These are phyloP conservation scores for Rhagium mordax DNA, from an alignment of 2,888 invertebrate genomes.

Conservation along the genomic window DNA sequence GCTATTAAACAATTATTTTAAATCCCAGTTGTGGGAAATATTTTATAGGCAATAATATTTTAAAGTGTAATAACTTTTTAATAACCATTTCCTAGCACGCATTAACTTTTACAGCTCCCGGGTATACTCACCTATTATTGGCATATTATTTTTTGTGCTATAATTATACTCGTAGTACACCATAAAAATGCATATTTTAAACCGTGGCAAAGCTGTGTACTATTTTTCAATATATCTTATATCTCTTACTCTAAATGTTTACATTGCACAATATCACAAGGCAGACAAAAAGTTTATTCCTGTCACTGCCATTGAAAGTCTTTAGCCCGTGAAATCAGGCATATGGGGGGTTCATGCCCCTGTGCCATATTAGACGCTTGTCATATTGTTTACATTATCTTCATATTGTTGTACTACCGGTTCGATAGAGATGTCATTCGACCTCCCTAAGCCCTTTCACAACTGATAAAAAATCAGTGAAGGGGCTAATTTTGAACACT, in stretches of 20 bases:
- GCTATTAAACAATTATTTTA: conserved; percentile 11
- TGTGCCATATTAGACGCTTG: conserved; percentile 69
- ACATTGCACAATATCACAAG: conserved; percentile 21
- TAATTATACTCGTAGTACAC: not conserved
- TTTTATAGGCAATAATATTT: conserved; percentile 21
- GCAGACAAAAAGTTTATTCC: conserved; percentile 58
- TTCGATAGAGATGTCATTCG: conserved; percentile 63
- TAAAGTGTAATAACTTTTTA: conserved; percentile 27
- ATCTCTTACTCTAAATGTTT: conserved; percentile 14
- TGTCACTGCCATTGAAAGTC: conserved; percentile 56
- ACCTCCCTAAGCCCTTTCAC: conserved; percentile 49
- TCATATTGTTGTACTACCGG: conserved; percentile 63
- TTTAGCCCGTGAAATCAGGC: conserved; percentile 63
- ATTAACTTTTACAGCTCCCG: conserved; percentile 5
- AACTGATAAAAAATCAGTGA: conserved; percentile 54
- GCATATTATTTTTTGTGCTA: conserved; percentile 6
- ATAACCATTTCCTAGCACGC: conserved; percentile 9
- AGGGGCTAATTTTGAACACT: conserved; percentile 50
- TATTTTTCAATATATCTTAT: conserved; percentile 20
- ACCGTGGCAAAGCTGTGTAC: not conserved
- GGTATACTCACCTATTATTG: conserved; percentile 4
- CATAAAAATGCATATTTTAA: not conserved
- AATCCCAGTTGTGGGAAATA: conserved; percentile 11
- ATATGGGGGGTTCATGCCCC: conserved; percentile 56
- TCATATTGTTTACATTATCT: conserved; percentile 71